Evolutionary conservation across 2,113 vertebrate species (phyloP), one percentile per base, ranked within the genome.

Genomic region (Willisornis vidua): DNA sequence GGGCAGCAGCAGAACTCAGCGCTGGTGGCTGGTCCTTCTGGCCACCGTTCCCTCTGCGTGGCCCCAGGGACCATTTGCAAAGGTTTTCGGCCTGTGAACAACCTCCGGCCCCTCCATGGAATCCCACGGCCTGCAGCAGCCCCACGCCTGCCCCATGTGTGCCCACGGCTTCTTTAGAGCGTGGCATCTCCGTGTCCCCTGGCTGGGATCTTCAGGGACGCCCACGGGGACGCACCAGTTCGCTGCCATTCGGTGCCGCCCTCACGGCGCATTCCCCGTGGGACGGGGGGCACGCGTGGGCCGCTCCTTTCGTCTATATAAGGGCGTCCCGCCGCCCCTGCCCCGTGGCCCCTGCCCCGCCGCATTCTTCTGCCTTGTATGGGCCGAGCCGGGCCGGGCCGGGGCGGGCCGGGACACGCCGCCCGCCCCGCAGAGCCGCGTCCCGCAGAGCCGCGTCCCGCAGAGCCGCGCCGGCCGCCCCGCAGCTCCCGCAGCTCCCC

Each of bases 361-460:
- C 92, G 97, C 98, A 99, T 99, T 99, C 98, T 98, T 99, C 98
- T 97, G 94, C 99, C 99, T 98, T 98, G 98, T 99, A 99, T 98
- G 99, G 99, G 97, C 97, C 97, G 97, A 59, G 95, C 90, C 97
- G 97, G 71, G 95, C 89, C 85, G 96, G 96, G 98, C 92, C 92
- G 98, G 97, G 97, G 95, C 93, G 96, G 95, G 97, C 54, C 76
- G 55, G 49, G 63, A 6, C 25, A 45, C 62, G 10, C 55, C 57
- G 25, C 85, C 68, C 62, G 62, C 23, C 22, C 67, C 45, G n/a
- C 37, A 4, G 41, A 85, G 48, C 58, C 48, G 22, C 25, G 37
- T 26, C 66, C 61, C 51, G 45, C 90, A 80, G 51, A 75, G 59
- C 49, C 23, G n/a, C 70, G 12, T 22, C 45, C 77, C 66, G 57